Evolutionary conservation across 2,113 vertebrate species (phyloP).

Genomic region (Dasyornis broadbenti): DNA sequence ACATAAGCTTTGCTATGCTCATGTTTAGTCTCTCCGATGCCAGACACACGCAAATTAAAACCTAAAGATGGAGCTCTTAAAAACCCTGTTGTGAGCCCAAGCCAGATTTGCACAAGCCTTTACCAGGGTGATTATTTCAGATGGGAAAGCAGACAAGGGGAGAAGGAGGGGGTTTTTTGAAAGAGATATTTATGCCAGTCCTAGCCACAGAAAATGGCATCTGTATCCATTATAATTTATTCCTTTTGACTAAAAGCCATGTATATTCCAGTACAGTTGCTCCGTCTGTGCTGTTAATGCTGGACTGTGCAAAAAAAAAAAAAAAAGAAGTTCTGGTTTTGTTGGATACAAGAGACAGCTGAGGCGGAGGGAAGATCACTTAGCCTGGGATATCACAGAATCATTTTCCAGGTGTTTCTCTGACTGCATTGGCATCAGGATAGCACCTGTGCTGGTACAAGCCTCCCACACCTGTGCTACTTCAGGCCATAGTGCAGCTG

Average conservation of each 20-base stretch:
- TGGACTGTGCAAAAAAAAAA: not conserved
- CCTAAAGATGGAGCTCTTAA: not conserved
- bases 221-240: not conserved
- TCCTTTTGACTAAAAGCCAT: not conserved
- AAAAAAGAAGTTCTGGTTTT: not conserved
- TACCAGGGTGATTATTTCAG: not conserved
- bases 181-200: not conserved
- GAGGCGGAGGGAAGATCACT: not conserved
- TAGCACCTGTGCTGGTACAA: not conserved
- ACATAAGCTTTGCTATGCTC: not conserved
- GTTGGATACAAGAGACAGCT: not conserved
- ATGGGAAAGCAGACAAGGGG: not conserved
- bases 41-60: not conserved
- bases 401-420: not conserved
- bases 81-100: not conserved
- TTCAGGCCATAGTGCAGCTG: not conserved
- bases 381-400: not conserved
- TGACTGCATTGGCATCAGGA: not conserved
- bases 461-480: not conserved
- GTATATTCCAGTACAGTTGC: not conserved
- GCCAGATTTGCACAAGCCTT: not conserved
- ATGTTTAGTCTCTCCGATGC: not conserved
- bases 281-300: slow-evolving; percentile 36
- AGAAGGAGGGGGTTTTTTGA: not conserved
- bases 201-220: not conserved